Conservation (phyloP, 2,888 invertebrate genomes). For the Drosophila anomelani region DNA sequence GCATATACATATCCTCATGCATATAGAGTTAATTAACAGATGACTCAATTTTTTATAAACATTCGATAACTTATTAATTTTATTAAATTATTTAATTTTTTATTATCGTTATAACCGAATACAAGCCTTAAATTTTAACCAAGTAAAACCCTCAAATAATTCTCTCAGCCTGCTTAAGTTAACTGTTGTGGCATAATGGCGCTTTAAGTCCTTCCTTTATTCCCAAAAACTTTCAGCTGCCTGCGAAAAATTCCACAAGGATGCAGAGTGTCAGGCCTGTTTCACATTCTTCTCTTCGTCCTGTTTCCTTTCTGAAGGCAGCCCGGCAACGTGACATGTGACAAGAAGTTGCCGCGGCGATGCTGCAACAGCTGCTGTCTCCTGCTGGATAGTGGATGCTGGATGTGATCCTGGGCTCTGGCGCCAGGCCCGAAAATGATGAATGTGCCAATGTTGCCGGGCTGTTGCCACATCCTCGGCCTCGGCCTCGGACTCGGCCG, state of each 20-base stretch:
- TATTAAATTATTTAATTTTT: too few relatives aligned
- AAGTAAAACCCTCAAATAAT: not conserved
- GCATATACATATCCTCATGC: too few relatives aligned
- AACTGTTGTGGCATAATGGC: not conserved
- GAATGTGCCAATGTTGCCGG: conserved; percentile 75
- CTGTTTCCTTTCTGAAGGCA: conserved; percentile 29
- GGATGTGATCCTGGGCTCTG: conserved; percentile 37
- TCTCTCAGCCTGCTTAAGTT: too few relatives aligned
- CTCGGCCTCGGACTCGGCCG: conserved; percentile 17
- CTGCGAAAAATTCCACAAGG: conserved; percentile 41
- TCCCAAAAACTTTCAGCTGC: conserved; percentile 13
- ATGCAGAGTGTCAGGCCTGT: conserved; percentile 50
- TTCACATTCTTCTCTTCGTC: conserved; percentile 43
- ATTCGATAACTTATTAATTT: too few relatives aligned
- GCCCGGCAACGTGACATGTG: conserved; percentile 75
- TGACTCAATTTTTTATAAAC: too few relatives aligned
- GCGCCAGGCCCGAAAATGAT: conserved; percentile 63
- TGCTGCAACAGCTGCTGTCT: conserved; percentile 67
- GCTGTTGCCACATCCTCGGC: conserved; percentile 39
- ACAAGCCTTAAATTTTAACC: not conserved
- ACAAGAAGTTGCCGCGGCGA: conserved; percentile 76
- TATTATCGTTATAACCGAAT: not conserved
- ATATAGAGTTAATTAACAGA: too few relatives aligned
- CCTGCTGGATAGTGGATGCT: conserved; percentile 24
- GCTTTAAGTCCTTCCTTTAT: conserved; percentile 8